Conservation (phyloP, 2,888 invertebrate species). For the Eupsilia transversa region DNA sequence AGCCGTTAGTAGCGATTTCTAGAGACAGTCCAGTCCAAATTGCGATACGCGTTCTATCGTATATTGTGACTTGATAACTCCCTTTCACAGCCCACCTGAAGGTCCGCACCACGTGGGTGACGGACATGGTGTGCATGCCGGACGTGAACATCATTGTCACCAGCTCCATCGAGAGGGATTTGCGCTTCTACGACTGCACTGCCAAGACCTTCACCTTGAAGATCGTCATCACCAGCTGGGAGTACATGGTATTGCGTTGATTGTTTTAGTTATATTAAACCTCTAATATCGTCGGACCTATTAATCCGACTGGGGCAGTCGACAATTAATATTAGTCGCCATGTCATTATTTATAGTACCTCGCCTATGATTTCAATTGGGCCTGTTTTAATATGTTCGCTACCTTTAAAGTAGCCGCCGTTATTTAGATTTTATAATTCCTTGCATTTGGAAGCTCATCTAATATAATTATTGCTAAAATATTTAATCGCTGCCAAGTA, state of each 20-base stretch:
- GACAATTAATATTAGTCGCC: no score
- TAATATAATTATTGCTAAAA: no score
- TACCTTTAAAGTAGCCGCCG: no score
- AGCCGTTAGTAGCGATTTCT: conserved; percentile 89
- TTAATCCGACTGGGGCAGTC: no score
- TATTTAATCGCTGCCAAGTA: no score
- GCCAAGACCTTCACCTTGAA: conserved; percentile 93
- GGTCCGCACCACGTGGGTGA: conserved; percentile 93
- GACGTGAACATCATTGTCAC: conserved; percentile 95
- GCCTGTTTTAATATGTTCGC: no score
- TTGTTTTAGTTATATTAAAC: neutral
- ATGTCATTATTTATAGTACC: no score
- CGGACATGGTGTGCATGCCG: conserved; percentile 93
- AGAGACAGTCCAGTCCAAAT: neutral
- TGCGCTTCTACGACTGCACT: conserved; percentile 95
- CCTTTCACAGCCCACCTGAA: conserved; percentile 88
- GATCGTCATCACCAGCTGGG: conserved; percentile 92
- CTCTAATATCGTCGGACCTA: no score
- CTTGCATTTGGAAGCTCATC: no score
- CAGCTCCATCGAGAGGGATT: conserved; percentile 94
- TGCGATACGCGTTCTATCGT: neutral
- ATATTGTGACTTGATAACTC: conserved; percentile 8
- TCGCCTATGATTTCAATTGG: no score
- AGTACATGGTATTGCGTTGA: conserved; percentile 83
- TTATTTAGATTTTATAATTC: no score